Evolutionary conservation across 2,888 invertebrate genomes (phyloP), one percentile per base, ranked within the genome.

Genomic region (Lomographa bimaculata): DNA sequence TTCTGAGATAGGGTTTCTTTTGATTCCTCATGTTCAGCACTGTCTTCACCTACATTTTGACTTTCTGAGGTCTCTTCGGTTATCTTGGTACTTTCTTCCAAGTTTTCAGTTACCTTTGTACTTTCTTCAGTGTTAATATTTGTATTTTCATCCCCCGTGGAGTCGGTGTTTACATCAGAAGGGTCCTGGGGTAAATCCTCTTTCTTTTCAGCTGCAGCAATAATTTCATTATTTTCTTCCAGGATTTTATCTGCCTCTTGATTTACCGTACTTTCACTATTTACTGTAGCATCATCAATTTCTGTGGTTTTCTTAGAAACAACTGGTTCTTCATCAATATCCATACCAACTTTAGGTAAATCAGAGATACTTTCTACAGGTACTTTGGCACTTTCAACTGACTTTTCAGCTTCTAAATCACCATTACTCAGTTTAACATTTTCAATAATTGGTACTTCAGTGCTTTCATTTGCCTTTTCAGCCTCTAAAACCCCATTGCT

Each of bases 401-500:
- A 21, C 17, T 42, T 41, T 11, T 44, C 42, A 40, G 30, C 21
- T n/a, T 30, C 16, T 10, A 18, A 7, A 27, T 53, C 47, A 10
- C 52, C 60, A 59, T 68, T 69, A 14, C 39, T 54, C 26, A 53
- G 19, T 12, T 28, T 50, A 10, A 17, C 33, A 14, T 54, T 47
- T 47, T 14, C 4, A 14, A 14, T 14, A 3, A 14, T 14, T 14
- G 14, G 14, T 4, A 14, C 12, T 5, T 12, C 18, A 3, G 30
- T 19, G 39, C 35, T 41, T 2, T 5, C 7, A 1, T 14, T 14
- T 3, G 32, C 16, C 14, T 39, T 45, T 11, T 41, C 42, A 40
- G 27, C 25, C n/a, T 30, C 11, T 10, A 18, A 9, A 25, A 51
- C 46, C 8, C 52, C 60, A 59, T 68, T 68, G 14, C 39, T 54